Percentiles rank a stretch among this genome's conserved stretches.
Evolutionary conservation across 2,113 vertebrate species (phyloP).

Genomic region (Trichomycterus rosablanca): DNA sequence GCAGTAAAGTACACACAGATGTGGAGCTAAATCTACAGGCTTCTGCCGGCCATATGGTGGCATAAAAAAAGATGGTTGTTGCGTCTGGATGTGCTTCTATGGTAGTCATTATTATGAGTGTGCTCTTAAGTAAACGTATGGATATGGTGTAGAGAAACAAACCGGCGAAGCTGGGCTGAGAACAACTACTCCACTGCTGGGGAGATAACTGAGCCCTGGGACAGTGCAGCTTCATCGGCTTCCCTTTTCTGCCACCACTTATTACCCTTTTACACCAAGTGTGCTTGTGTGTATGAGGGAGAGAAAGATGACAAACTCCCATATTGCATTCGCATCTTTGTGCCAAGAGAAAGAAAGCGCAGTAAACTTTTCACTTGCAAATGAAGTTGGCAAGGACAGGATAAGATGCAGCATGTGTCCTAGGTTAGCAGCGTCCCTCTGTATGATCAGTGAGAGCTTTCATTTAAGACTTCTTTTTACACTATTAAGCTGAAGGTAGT

Average conservation of each 20-base stretch:
- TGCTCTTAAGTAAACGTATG: slow-evolving; percentile 80
- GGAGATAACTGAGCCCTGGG: slow-evolving; percentile 84
- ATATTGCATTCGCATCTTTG: slow-evolving; percentile 55
- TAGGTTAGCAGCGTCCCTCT: slow-evolving; percentile 31
- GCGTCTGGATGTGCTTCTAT: slow-evolving; percentile 80
- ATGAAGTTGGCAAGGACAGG: slow-evolving; percentile 67
- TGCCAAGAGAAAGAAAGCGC: slow-evolving; percentile 63
- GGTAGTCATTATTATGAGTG: slow-evolving; percentile 55
- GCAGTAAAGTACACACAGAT: slow-evolving; percentile 94
- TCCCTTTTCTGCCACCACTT: slow-evolving; percentile 68
- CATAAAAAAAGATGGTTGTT: slow-evolving; percentile 93
- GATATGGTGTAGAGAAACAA: slow-evolving; percentile 98
- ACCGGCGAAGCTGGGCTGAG: slow-evolving; percentile 83
- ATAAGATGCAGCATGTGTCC: slow-evolving; percentile 51
- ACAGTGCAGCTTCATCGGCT: slow-evolving; percentile 84
- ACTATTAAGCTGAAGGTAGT: no score
- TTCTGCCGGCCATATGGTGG: slow-evolving; percentile 97
- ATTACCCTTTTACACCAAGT: slow-evolving; percentile 39
- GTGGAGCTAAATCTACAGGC: slow-evolving; percentile 98
- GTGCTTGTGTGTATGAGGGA: slow-evolving; percentile 11
- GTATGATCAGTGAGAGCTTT: slow-evolving; percentile 8
- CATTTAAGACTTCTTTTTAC: background rate
- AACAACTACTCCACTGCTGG: slow-evolving; percentile 95
- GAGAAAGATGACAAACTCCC: slow-evolving; percentile 20
- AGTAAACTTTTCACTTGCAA: slow-evolving; percentile 76